phyloP scores from a whole-genome alignment of 2,888 invertebrate genomes.

The Plagiodera versicolora region DNA sequence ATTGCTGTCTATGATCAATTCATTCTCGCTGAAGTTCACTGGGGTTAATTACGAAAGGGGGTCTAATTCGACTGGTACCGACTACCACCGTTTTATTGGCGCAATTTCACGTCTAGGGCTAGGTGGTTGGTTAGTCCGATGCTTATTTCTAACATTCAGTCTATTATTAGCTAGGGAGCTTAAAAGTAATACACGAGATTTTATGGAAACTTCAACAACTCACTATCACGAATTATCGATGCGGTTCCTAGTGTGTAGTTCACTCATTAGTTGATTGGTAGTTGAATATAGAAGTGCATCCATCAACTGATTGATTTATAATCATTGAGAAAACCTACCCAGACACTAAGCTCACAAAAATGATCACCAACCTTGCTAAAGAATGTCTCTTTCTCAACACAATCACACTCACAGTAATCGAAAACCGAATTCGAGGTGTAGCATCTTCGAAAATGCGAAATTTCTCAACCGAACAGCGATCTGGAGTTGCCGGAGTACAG shows the following conservation, averaged over 20 bases:
- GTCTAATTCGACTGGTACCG: slow-evolving; percentile 48
- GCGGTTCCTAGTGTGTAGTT: no score
- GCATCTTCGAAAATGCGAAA: background rate
- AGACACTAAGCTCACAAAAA: background rate
- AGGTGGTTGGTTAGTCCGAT: background rate
- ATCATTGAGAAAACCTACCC: background rate
- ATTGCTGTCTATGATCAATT: slow-evolving; percentile 1
- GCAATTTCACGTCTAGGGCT: slow-evolving; percentile 39
- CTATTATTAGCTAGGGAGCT: background rate
- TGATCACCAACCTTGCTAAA: background rate
- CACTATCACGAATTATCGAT: no score
- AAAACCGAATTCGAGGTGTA: background rate
- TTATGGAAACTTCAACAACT: background rate
- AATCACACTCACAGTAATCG: background rate
- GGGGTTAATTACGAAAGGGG: background rate
- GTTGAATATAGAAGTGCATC: slow-evolving; percentile 16
- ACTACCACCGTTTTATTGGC: slow-evolving; percentile 55
- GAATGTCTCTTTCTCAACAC: background rate
- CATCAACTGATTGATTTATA: slow-evolving; percentile 30
- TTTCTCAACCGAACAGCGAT: slow-evolving; percentile 3
- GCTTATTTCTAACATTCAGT: background rate
- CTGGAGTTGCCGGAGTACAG: slow-evolving; percentile 27
- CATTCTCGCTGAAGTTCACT: background rate
- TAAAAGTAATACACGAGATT: background rate
- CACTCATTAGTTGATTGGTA: no score